Percentiles rank a stretch among this genome's conserved stretches.
phyloP scores from a whole-genome alignment of 2,888 invertebrate genomes.

The Pyralis farinalis region DNA sequence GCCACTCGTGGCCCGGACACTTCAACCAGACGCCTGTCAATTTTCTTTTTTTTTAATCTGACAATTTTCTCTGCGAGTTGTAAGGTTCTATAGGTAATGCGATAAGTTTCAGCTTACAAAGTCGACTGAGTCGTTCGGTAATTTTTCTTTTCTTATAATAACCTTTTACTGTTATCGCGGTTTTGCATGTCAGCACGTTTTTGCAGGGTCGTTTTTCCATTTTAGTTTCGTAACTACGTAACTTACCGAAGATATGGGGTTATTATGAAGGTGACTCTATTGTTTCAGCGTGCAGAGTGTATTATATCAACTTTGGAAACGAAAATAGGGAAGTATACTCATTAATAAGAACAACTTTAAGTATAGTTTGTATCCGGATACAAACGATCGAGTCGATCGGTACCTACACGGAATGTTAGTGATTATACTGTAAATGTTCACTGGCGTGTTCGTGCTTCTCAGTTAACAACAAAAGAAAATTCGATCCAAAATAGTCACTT shows the following conservation, averaged over 20 bases:
- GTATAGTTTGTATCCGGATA: no score
- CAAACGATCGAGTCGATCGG: no score
- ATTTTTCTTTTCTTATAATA: constrained; percentile 53
- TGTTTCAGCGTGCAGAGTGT: no score
- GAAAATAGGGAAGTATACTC: no score
- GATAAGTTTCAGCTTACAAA: constrained; percentile 23
- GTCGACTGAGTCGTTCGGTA: constrained; percentile 37
- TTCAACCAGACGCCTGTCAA: constrained; percentile 9
- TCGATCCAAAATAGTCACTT: no score
- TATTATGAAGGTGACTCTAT: constrained; percentile 1
- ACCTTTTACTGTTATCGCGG: constrained; percentile 54
- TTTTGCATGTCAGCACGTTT: constrained; percentile 60
- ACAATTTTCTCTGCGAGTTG: neutral
- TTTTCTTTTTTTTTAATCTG: constrained; percentile 1
- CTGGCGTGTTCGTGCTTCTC: no score
- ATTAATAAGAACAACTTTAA: no score
- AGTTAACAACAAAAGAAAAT: no score
- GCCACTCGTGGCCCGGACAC: no score
- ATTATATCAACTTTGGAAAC: no score
- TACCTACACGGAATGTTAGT: no score
- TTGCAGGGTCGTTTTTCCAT: constrained; percentile 44
- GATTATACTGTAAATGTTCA: no score
- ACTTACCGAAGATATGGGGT: constrained; percentile 15
- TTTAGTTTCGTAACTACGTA: constrained; percentile 19
- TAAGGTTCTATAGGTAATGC: constrained; percentile 8